phyloP scores from a whole-genome alignment of 2,113 vertebrate genomes.

The Notiomystis cincta region DNA sequence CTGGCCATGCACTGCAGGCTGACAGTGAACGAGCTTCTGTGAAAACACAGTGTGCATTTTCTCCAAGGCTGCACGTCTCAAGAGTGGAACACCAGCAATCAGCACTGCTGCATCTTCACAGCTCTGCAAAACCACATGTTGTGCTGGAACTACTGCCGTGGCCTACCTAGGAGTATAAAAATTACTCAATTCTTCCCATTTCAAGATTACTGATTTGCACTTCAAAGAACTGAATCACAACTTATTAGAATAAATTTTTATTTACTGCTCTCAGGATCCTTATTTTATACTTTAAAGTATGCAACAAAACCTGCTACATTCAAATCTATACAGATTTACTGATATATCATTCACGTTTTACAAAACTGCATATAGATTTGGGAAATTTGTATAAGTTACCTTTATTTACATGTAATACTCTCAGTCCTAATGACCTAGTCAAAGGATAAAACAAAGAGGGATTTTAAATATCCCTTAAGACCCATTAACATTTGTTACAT shows the following conservation, averaged over 20 bases:
- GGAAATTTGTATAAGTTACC: slow-evolving; percentile 66
- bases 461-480: slow-evolving; percentile 66
- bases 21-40: background rate
- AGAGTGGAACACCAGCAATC: background rate
- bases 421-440: slow-evolving; percentile 62
- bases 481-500: slow-evolving; percentile 54
- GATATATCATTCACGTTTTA: slow-evolving; percentile 44
- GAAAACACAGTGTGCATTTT: background rate
- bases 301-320: slow-evolving; percentile 71
- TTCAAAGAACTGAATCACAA: slow-evolving; percentile 41
- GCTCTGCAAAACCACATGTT: fast-evolving
- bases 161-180: background rate
- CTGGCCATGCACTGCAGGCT: background rate
- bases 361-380: slow-evolving; percentile 65
- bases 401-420: slow-evolving; percentile 64
- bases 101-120: background rate
- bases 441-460: slow-evolving; percentile 56
- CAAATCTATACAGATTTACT: slow-evolving; percentile 70
- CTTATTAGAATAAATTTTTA: slow-evolving; percentile 76
- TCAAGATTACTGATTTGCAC: background rate
- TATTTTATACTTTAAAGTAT: slow-evolving; percentile 65
- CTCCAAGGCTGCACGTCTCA: background rate
- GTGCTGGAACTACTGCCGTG: background rate
- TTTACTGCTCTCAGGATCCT: slow-evolving; percentile 64
- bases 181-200: background rate